phyloP scores from a whole-genome alignment of 2,797 vertebrate genomes.

The Tinamus major region DNA sequence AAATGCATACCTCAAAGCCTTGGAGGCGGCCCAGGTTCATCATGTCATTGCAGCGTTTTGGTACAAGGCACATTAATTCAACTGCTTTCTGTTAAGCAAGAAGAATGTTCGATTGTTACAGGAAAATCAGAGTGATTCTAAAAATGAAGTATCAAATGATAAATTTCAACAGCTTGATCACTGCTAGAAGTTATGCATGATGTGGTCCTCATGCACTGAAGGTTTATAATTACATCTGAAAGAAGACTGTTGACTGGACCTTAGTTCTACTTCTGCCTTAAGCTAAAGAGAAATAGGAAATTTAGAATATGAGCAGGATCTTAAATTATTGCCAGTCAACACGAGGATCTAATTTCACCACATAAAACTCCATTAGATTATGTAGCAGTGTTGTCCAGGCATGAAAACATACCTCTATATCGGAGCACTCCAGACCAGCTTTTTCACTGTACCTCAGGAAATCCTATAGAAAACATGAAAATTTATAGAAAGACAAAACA shows the following conservation, averaged over 20 bases:
- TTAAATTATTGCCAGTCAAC: not conserved
- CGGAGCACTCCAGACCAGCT: slow-evolving; percentile 93
- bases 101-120: not conserved
- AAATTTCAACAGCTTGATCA: not conserved
- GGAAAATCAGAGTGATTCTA: not conserved
- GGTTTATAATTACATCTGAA: not conserved
- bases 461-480: slow-evolving; percentile 82
- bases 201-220: not conserved
- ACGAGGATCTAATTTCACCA: not conserved
- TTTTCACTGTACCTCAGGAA: slow-evolving; percentile 94
- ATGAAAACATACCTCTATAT: slow-evolving; percentile 85
- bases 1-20: slow-evolving; percentile 90
- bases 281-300: not conserved
- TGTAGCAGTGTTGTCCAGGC: not conserved
- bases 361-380: not conserved
- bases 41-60: slow-evolving; percentile 99
- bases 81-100: slow-evolving; percentile 90
- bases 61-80: slow-evolving; percentile 97
- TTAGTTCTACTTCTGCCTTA: not conserved
- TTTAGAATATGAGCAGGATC: slow-evolving; percentile 4
- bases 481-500: slow-evolving; percentile 28
- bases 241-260: not conserved
- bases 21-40: slow-evolving; percentile 98
- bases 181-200: not conserved
- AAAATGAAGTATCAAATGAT: not conserved